Percentiles rank a stretch among this genome's conserved stretches.
Conservation (phyloP, 2,797 vertebrate species). For the Malurus leucopterus region DNA sequence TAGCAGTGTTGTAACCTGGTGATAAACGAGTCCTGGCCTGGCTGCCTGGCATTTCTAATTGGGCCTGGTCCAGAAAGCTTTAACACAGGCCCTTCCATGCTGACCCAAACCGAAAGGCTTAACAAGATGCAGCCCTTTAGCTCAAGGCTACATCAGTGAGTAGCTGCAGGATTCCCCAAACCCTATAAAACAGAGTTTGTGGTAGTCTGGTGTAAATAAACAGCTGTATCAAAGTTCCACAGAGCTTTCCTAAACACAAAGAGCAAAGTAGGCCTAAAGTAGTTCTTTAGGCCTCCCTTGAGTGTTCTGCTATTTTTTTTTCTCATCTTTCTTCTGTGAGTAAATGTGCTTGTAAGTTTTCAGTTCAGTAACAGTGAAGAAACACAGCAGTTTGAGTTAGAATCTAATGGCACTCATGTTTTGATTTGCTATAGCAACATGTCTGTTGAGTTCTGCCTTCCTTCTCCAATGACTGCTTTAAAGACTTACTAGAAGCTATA, state of each 20-base stretch:
- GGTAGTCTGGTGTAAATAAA: not conserved
- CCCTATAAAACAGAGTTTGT: too few species aligned
- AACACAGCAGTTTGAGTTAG: not conserved
- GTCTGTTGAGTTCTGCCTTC: not conserved
- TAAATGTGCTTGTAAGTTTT: not conserved
- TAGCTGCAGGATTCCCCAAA: not conserved
- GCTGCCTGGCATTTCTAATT: fast-evolving
- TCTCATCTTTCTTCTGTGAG: not conserved
- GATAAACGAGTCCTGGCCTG: not conserved
- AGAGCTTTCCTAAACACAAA: not conserved
- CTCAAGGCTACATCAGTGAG: not conserved
- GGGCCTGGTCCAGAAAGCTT: not conserved
- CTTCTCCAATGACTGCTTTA: conserved; percentile 35
- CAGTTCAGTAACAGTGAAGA: not conserved
- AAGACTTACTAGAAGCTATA: conserved; percentile 70
- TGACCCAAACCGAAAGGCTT: not conserved
- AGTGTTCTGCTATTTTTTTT: not conserved
- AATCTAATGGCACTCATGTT: not conserved
- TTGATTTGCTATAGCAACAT: not conserved
- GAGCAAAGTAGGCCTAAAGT: not conserved
- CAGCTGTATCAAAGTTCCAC: not conserved
- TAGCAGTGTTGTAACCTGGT: fast-evolving
- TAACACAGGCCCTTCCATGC: not conserved
- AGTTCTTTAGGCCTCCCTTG: not conserved
- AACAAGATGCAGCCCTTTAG: not conserved